Evolutionary conservation across 2,888 invertebrate species (phyloP), one percentile per base, ranked within the genome.

Genomic region (Ptychoptera contaminata): DNA sequence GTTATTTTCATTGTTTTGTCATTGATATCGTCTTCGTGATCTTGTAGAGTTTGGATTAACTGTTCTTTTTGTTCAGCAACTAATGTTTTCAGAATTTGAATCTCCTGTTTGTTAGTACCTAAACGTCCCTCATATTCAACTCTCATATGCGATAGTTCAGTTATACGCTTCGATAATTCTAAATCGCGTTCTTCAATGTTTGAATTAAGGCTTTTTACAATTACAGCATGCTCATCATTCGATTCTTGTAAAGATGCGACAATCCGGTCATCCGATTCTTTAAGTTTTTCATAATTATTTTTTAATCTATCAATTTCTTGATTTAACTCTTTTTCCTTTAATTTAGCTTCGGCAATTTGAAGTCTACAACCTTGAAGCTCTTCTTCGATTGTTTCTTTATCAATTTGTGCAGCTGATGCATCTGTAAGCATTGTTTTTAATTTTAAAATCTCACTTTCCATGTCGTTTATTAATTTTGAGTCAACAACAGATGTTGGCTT

Each of bases 21-120:
- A 23, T 45, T 43, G 2, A 56, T 51, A 41, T 58, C 57, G 8
- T 56, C 53, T 49, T 66, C 65, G 40, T 54, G 55, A 34, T 63
- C 62, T 35, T 60, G 61, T 30, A 56, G 60, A n/a, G 56, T 53
- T 40, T 61, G 61, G 42, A 63, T 65, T 0, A 65, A 50, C 49
- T 66, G 63, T 43, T 63, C 58, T 50, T 67, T 65, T 51, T 67
- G 66, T 42, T 67, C 65, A 1, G 55, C 52, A 2, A 61, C 58
- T n/a, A 67, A 48, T 0, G 58, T 55, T 41, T 61, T 59, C 2
- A 65, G 48, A 23, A 65, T 62, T 42, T 58, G 53, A 52, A 62
- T 56, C 47, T 65, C 62, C 0, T 57, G 58, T 35, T 61, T 60
- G 1, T 58, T 55, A 0, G 59, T 56, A 29, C 45, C 40, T 9